Percentiles rank a stretch among this genome's conserved stretches.
phyloP scores from a whole-genome alignment of 2,113 vertebrate genomes.

The Sus scrofa region DNA sequence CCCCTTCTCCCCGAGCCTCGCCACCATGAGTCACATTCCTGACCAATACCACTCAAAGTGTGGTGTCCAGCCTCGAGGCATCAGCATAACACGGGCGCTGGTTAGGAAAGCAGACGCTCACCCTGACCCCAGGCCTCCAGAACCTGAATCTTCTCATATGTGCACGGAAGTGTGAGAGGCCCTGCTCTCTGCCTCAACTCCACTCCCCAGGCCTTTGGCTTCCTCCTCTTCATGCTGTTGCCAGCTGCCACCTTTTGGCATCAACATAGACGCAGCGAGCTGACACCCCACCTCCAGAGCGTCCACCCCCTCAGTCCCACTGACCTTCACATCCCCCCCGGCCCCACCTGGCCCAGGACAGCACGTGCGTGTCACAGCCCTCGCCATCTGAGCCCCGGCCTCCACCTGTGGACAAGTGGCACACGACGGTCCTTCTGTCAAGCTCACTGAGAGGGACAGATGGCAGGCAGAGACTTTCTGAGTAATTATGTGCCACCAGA shows the following conservation, averaged over 20 bases:
- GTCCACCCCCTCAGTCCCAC: neutral
- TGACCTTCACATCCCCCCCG: no score
- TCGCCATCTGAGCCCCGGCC: neutral
- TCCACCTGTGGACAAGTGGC: neutral
- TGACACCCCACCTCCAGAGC: neutral
- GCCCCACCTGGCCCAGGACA: neutral
- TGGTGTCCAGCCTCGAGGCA: rapidly evolving
- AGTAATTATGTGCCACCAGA: neutral
- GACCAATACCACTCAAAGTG: neutral
- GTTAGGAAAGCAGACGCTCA: neutral
- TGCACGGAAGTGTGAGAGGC: rapidly evolving
- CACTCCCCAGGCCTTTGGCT: rapidly evolving
- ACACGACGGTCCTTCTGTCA: neutral
- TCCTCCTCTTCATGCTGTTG: neutral
- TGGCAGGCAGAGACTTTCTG: neutral
- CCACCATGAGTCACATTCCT: neutral
- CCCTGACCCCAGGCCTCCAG: neutral
- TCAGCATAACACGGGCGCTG: neutral
- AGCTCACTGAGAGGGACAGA: neutral
- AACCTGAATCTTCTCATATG: rapidly evolving
- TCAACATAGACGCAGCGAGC: no score
- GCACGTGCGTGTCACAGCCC: neutral
- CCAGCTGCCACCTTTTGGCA: neutral
- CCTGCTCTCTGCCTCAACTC: neutral
- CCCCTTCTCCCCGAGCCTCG: neutral